Evolutionary conservation across 1,140 invertebrate species (phyloP), one percentile per base, ranked within the genome.

Genomic region (Stratiolaelaps scimitus): DNA sequence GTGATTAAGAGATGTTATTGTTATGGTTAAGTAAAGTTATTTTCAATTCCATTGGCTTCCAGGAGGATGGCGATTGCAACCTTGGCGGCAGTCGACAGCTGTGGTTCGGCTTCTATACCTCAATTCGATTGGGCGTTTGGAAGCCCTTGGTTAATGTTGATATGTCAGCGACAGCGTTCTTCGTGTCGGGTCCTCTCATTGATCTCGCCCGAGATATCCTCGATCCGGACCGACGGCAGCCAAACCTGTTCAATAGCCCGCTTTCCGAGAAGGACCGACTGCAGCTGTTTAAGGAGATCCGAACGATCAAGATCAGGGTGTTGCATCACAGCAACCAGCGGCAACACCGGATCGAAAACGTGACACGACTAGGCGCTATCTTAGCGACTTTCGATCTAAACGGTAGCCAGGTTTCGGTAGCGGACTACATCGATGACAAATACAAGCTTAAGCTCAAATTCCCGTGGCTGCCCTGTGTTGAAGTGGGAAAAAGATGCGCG

Each of bases 391-490:
- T 71, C 34, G n/a, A n/a, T n/a, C n/a, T n/a, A n/a, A n/a, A 68
- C 15, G 15, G 64, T 17, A 56, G 1, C 2, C 4, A 17, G 43
- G 67, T 70, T 19, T 69, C 70, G 19, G 72, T 75, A 15, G 69
- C 70, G 1, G 68, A 74, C 13, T 74, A 75, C 66, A 75, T 73
- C 65, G 65, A 66, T 20, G 43, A 70, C 46, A 67, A 71, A 46
- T 60, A 60, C 53, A 17, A 74, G 64, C 26, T 64, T 6, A 15
- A 48, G 15, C 71, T 76, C 6, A 46, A 53, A 40, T 73, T 67
- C 34, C 71, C 72, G 1, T 67, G 72, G 44, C 64, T 76, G 7
- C 74, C 75, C 7, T 76, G 75, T 64, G 43, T 76, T 1, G 70
- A 72, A 34, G 72, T 72, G 17, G 73, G 75, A 20, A 72, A 53